Evolutionary conservation across 2,797 vertebrate genomes (phyloP), one percentile per base, ranked within the genome.

Genomic region (Nannoperca australis): DNA sequence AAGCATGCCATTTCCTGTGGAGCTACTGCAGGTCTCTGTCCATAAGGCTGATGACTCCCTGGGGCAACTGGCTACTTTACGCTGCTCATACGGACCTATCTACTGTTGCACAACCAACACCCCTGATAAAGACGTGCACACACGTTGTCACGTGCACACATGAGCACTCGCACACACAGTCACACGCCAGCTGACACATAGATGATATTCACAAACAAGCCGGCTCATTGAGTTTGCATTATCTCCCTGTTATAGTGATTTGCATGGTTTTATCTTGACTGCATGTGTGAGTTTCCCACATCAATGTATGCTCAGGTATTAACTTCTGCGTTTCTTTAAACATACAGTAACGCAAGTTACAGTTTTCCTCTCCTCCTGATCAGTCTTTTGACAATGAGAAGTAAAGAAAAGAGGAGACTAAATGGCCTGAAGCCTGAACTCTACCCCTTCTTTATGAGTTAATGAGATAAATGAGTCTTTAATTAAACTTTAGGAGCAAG

Each of bases 41-140:
- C 88, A 91, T 89, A 88, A 88, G 91, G 89, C 78, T 77, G 85
- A 92, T 82, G 87, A 86, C 86, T 93, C 92, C 91, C 91, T 81
- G 42, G 89, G 84, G 92, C 71, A 56, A 73, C 6, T 11, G 60
- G 81, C 74, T 89, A 77, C 88, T 90, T 91, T 88, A 85, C 20
- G 34, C 82, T 85, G 54, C 77, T 85, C 85, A 60, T 82, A 72
- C 86, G 79, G 63, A 82, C 77, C 62, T 64, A 76, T 86, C 63
- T 78, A 65, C 76, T 84, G 78, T 86, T 80, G 81, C 67, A 62
- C 58, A 59, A 63, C 77, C 76, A 32, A 32, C 64, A 73, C 58
- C 34, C 51, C 50, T 5, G 4, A 75, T 24, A 68, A 56, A 55
- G 69, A 60, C 54, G 44, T 44, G 72, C 65, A 38, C 38, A 54